Percentiles rank a stretch among this genome's conserved stretches.
Evolutionary conservation across 2,888 invertebrate species (phyloP).

Genomic region (Rutpela maculata): DNA sequence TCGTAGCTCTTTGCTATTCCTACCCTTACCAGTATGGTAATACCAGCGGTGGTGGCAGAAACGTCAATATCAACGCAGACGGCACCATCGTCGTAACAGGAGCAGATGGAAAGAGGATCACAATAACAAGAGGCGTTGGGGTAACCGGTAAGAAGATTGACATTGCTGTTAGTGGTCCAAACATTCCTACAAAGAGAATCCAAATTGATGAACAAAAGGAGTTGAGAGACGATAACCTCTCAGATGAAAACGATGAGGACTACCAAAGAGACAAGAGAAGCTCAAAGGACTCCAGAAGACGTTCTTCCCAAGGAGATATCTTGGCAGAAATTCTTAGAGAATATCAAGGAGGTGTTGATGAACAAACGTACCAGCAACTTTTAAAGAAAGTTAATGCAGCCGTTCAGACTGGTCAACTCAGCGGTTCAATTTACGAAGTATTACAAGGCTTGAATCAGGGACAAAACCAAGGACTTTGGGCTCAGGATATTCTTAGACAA

Average conservation of each 20-base stretch:
- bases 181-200: conserved; percentile 54
- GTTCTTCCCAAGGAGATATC: conserved; percentile 49
- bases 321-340: conserved; percentile 54
- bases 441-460: conserved; percentile 44
- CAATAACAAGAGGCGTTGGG: conserved; percentile 52
- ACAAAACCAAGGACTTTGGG: conserved; percentile 21
- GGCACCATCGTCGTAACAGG: conserved; percentile 57
- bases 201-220: conserved; percentile 53
- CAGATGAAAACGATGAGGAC: conserved; percentile 31
- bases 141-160: conserved; percentile 55
- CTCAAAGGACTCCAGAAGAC: conserved; percentile 27
- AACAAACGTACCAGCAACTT: conserved; percentile 52
- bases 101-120: conserved; percentile 53
- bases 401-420: conserved; percentile 55
- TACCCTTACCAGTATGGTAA: conserved; percentile 30
- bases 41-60: conserved; percentile 38
- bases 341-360: conserved; percentile 56
- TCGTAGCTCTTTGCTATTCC: conserved; percentile 51
- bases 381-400: conserved; percentile 52
- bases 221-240: conserved; percentile 35
- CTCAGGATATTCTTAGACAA: neutral
- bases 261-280: conserved; percentile 47
- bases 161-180: conserved; percentile 55
- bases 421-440: conserved; percentile 49
- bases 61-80: conserved; percentile 55